Evolutionary conservation across 1,140 invertebrate genomes (phyloP).

Genomic region (Brachionus asplanchnoidis): DNA sequence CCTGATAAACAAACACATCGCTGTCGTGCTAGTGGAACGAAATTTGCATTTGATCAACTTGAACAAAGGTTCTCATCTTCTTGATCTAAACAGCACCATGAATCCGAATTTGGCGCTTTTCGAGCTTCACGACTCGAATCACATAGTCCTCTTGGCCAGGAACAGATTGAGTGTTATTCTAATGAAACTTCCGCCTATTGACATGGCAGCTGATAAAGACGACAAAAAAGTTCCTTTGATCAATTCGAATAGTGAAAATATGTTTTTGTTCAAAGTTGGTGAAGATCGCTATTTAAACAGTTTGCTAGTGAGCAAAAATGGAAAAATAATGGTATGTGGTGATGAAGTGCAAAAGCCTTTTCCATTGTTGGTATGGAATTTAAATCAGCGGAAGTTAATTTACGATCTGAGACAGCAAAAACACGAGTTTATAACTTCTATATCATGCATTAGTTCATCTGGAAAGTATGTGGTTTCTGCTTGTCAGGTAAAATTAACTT

Average conservation of each 20-base stretch:
- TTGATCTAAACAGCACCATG: conserved; percentile 76
- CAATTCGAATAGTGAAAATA: neutral
- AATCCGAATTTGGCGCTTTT: conserved; percentile 86
- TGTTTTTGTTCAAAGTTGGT: conserved; percentile 61
- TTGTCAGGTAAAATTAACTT: conserved; percentile 51
- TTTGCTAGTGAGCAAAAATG: conserved; percentile 76
- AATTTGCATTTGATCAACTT: conserved; percentile 74
- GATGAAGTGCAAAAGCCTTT: conserved; percentile 86
- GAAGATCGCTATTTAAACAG: conserved; percentile 82
- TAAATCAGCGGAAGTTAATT: conserved; percentile 72
- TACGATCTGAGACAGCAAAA: conserved; percentile 80
- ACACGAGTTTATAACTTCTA: conserved; percentile 76
- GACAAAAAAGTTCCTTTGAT: neutral
- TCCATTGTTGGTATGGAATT: conserved; percentile 78
- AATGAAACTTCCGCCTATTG: conserved; percentile 66
- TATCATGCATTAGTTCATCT: conserved; percentile 78
- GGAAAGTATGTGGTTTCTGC: conserved; percentile 66
- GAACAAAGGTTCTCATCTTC: conserved; percentile 66
- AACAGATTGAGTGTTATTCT: conserved; percentile 85
- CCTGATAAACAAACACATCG: conserved; percentile 64
- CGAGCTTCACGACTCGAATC: conserved; percentile 71
- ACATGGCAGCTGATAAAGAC: conserved; percentile 42
- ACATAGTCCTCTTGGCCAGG: conserved; percentile 72
- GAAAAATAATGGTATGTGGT: conserved; percentile 77
- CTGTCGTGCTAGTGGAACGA: conserved; percentile 72